Evolutionary conservation across 2,797 vertebrate species (phyloP).

Genomic region (Enoplosus armatus): DNA sequence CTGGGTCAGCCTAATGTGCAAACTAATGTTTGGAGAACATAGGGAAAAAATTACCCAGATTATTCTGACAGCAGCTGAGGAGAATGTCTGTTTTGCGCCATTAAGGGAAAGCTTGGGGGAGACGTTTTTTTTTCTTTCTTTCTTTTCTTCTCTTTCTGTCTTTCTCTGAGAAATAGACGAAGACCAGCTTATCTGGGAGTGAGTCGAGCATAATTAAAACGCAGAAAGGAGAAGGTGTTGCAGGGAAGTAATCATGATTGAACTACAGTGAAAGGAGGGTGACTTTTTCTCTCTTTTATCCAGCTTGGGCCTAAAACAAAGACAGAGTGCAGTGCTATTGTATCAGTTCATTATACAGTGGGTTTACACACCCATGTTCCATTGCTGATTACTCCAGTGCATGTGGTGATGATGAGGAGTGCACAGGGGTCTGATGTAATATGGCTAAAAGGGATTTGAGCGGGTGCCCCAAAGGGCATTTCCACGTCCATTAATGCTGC

Average conservation of each 20-base stretch:
- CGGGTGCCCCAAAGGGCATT: constrained; percentile 76
- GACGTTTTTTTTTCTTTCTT: constrained; percentile 36
- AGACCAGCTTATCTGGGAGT: constrained; percentile 66
- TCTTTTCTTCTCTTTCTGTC: constrained; percentile 44
- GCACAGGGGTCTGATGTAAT: constrained; percentile 83
- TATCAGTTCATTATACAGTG: constrained; percentile 69
- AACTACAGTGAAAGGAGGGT: constrained; percentile 52
- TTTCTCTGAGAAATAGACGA: constrained; percentile 62
- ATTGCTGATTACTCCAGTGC: constrained; percentile 69
- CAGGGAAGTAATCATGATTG: constrained; percentile 71
- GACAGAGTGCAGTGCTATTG: constrained; percentile 54
- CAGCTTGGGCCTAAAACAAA: constrained; percentile 63
- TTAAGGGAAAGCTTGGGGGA: constrained; percentile 82
- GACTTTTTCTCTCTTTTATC: constrained; percentile 54
- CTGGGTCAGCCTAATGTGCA: constrained; percentile 92
- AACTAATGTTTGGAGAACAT: constrained; percentile 93
- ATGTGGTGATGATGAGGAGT: constrained; percentile 74
- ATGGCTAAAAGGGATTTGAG: constrained; percentile 86
- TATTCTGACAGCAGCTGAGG: constrained; percentile 90
- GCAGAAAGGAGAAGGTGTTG: constrained; percentile 64
- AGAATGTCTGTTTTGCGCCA: constrained; percentile 89
- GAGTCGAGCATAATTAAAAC: constrained; percentile 69
- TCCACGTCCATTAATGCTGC: constrained; percentile 79
- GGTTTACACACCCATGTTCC: constrained; percentile 73
- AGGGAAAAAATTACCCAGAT: constrained; percentile 91